Conservation (phyloP, 2,888 invertebrate genomes). For the Apocheima hispidaria region DNA sequence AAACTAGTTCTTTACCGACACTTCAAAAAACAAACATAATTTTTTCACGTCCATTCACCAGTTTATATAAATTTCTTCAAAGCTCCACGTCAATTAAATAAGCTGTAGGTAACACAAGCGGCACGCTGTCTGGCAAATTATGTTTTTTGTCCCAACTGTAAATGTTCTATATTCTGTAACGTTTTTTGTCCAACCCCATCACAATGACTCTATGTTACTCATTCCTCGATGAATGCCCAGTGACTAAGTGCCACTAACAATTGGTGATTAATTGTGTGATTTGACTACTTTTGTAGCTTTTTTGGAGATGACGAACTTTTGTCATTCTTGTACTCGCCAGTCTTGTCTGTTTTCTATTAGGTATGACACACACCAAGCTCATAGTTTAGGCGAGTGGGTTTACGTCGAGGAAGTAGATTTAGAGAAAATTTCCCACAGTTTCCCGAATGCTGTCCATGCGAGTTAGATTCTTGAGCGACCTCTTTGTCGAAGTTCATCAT, state of each 20-base stretch:
- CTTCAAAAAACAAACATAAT: constrained; percentile 35
- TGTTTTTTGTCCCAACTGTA: constrained; percentile 53
- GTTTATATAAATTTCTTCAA: constrained; percentile 45
- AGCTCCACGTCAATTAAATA: constrained; percentile 60
- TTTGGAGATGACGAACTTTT: constrained; percentile 30
- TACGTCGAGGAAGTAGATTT: no score
- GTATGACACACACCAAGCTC: no score
- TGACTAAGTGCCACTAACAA: constrained; percentile 48
- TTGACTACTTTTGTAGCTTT: constrained; percentile 47
- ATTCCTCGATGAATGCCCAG: constrained; percentile 28
- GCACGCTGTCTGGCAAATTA: constrained; percentile 77
- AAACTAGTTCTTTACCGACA: not conserved
- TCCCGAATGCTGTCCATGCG: no score
- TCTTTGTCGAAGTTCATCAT: no score
- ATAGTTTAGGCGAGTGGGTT: no score
- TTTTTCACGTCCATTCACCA: constrained; percentile 5
- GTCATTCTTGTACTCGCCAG: not conserved
- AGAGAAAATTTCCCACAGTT: no score
- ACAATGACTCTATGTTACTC: constrained; percentile 46
- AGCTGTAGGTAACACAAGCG: constrained; percentile 68
- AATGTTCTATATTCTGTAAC: constrained; percentile 53
- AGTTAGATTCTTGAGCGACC: no score
- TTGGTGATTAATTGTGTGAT: constrained; percentile 52
- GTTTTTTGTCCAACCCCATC: constrained; percentile 59
- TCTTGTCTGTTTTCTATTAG: no score